Base-by-base conservation (phyloP, 2,888 invertebrate species). In the Synergus japonicus region DNA sequence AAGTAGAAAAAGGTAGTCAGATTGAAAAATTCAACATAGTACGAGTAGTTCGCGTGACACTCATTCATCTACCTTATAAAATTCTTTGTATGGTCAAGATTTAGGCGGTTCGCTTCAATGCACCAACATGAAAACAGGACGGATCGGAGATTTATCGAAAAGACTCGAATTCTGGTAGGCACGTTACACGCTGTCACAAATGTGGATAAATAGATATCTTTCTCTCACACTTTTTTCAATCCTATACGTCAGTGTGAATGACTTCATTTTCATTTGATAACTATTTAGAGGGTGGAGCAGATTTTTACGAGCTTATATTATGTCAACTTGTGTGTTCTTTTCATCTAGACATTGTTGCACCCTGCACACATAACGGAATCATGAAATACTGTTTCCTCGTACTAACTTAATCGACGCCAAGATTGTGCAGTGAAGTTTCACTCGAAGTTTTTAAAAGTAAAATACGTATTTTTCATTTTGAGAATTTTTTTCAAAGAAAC, bases 41-140 rank as follows among this genome's bases (percentile, higher is more conserved):
- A 44, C 10, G 54, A 54, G 29, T 54, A 37, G 69, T 54, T 73
- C 69, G 46, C 69, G 49, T 73, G 69, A 73, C 73, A 73, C 9
- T 49, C 54, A 73, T 73, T 73, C 69, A 73, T 73, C 69, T 29
- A 73, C 49, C 49, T 73, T 73, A 73, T 73, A 29, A 73, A 54
- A 49, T 73, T 73, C 73, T 73, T 73, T 73, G 54, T 54, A 49
- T 13, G 73, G n/a, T n/a, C 54, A 66, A 66, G 44, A 63, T 63
- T 63, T 46, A 46, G 46, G 60, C 22, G 22, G 22, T 7, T 12
- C 22, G 13, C 60, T 4, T 22, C 18, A 60, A 60, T 60, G 60
- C 60, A 9, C 60, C 22, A 4, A 60, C 60, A 60, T 60, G 60
- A 22, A 65, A 65, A 37, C 65, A 66, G 66, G 41, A 43, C n/a